phyloP scores from a whole-genome alignment of 2,888 invertebrate genomes.

The Agapostemon virescens region DNA sequence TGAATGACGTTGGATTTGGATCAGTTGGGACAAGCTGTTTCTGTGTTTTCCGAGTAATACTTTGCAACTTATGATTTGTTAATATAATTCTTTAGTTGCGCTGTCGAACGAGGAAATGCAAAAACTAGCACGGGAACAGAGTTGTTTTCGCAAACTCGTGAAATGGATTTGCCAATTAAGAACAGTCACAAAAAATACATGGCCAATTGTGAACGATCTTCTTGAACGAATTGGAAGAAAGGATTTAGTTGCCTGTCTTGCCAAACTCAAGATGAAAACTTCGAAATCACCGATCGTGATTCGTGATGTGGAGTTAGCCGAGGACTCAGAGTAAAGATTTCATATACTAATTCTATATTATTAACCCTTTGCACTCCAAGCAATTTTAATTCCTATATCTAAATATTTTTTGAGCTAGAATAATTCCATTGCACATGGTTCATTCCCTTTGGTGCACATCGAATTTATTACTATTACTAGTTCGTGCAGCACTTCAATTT shows the following conservation, averaged over 20 bases:
- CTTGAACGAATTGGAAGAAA: slow-evolving; percentile 82
- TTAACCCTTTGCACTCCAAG: too few species aligned
- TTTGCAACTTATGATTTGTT: not conserved
- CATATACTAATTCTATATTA: not conserved
- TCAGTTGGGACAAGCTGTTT: not conserved
- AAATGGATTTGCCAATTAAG: slow-evolving; percentile 81
- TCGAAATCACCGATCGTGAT: slow-evolving; percentile 31
- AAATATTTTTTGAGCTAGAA: too few species aligned
- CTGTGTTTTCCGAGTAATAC: not conserved
- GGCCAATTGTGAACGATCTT: slow-evolving; percentile 81
- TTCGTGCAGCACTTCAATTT: too few species aligned
- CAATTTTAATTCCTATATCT: too few species aligned
- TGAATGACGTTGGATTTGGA: too few species aligned
- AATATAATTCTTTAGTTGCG: slow-evolving; percentile 2
- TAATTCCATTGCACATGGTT: too few species aligned
- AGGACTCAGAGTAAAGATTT: slow-evolving; percentile 35
- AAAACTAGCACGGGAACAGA: slow-evolving; percentile 42
- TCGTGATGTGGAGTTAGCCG: slow-evolving; percentile 30
- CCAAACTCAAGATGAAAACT: slow-evolving; percentile 21
- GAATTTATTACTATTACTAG: too few species aligned
- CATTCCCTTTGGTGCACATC: too few species aligned
- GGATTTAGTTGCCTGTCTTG: slow-evolving; percentile 75
- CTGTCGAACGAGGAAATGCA: slow-evolving; percentile 33
- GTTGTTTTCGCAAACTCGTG: slow-evolving; percentile 81
- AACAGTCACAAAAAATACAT: slow-evolving; percentile 82